A percentile compares a stretch with the other conserved stretches of the same genome.
phyloP scores from a whole-genome alignment of 2,113 vertebrate species.

The Merops nubicus region DNA sequence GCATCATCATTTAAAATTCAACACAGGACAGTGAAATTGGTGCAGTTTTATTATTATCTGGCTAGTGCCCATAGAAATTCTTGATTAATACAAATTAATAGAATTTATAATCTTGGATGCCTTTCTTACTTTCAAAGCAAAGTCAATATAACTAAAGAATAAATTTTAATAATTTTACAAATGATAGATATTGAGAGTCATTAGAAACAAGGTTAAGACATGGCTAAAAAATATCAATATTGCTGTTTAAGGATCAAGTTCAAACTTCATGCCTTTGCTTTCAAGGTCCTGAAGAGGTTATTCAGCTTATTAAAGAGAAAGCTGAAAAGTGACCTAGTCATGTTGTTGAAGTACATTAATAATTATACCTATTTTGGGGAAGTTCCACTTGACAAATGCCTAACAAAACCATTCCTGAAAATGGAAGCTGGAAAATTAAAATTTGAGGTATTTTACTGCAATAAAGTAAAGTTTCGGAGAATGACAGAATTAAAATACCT shows the following conservation, averaged over 20 bases:
- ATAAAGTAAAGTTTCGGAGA: background rate
- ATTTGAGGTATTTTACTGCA: background rate
- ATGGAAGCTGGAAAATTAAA: background rate
- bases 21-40: background rate
- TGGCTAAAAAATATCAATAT: background rate
- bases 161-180: background rate
- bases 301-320: background rate
- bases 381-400: background rate
- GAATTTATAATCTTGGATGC: background rate
- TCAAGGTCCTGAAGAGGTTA: background rate
- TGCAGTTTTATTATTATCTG: background rate
- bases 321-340: background rate
- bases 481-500: background rate
- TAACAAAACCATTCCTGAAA: background rate
- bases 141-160: background rate
- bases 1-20: background rate
- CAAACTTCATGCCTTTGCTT: background rate
- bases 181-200: background rate
- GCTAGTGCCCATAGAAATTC: background rate
- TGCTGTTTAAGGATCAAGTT: background rate
- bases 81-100: background rate
- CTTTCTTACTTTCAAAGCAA: background rate
- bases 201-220: background rate
- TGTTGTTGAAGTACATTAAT: background rate
- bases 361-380: background rate